Conservation (phyloP, 2,888 invertebrate genomes). For the Ochropleura plecta region DNA sequence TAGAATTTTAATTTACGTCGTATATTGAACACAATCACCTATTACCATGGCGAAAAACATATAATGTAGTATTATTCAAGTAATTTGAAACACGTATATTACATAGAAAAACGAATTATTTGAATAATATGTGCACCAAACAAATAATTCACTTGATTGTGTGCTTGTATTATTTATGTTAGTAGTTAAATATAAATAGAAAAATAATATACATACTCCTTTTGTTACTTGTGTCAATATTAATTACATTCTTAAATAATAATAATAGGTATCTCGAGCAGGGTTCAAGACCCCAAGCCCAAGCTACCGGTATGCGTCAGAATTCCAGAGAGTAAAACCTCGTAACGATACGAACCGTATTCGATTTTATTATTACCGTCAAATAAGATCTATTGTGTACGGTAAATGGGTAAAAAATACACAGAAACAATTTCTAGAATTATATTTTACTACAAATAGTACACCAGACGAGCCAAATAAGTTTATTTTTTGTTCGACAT, state of each 20-base stretch:
- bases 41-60: background rate
- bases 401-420: background rate
- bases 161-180: background rate
- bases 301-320: no score
- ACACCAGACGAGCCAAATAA: background rate
- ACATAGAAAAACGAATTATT: background rate
- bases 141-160: background rate
- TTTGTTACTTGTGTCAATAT: no score
- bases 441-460: background rate
- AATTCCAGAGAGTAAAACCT: no score
- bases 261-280: no score
- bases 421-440: background rate
- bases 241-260: no score
- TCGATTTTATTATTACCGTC: no score
- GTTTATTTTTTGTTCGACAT: background rate
- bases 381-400: background rate
- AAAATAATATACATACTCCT: no score
- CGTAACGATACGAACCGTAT: no score
- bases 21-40: background rate
- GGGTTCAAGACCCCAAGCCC: no score
- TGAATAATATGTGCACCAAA: background rate
- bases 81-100: background rate
- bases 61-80: background rate
- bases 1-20: background rate
- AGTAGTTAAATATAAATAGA: no score